These are phyloP conservation scores for Ageneiosus marmoratus DNA, from an alignment of 2,113 vertebrate genomes.

Conservation along the genomic window DNA sequence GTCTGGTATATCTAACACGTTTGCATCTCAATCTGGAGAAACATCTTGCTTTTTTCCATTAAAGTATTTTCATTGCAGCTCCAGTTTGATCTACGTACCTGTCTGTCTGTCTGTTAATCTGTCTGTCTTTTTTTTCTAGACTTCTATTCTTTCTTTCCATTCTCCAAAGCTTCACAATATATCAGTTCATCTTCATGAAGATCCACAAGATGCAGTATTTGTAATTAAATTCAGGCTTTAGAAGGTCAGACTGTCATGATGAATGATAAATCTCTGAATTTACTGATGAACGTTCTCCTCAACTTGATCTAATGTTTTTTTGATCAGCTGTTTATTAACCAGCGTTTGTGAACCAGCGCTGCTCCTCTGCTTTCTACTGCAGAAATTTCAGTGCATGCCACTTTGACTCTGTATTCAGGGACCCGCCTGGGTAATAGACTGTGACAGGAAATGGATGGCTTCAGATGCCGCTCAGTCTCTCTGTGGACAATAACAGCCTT, in stretches of 20 bases:
- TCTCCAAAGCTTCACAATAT: neutral
- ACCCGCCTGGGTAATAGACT: slow-evolving; percentile 55
- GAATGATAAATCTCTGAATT: neutral
- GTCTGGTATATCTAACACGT: neutral
- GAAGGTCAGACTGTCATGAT: neutral
- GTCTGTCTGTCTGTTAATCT: neutral
- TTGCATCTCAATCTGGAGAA: neutral
- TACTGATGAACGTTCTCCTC: neutral
- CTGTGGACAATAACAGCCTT: slow-evolving; percentile 49
- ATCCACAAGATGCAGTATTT: neutral
- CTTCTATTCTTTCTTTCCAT: too few relatives aligned
- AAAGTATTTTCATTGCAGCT: neutral
- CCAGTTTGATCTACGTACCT: neutral
- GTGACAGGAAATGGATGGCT: slow-evolving; percentile 48
- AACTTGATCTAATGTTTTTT: neutral
- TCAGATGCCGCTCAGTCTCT: slow-evolving; percentile 42
- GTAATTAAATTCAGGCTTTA: neutral
- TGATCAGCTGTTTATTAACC: neutral
- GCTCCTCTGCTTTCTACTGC: slow-evolving; percentile 36
- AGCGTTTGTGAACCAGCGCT: neutral
- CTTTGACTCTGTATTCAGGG: slow-evolving; percentile 20
- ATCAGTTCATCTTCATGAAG: neutral
- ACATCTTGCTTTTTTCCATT: slow-evolving; percentile 25
- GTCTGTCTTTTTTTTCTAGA: neutral
- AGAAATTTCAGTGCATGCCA: slow-evolving; percentile 10